Base-by-base conservation (phyloP, 2,888 invertebrate genomes). In the Panopea generosa region DNA sequence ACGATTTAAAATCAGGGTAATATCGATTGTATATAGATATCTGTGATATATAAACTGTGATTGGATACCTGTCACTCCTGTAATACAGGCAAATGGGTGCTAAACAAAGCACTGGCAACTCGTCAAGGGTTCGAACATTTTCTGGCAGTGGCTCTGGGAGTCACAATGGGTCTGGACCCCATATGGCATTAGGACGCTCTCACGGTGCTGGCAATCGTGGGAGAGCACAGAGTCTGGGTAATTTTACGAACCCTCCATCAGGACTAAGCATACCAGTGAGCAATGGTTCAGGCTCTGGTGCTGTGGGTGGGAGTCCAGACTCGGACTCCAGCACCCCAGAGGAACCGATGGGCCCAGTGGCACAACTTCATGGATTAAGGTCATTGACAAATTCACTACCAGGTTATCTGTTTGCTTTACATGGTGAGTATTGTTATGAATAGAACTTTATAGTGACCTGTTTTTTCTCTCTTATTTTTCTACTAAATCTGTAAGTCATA, bases 271-370 rank as follows among this genome's bases (percentile, higher is more conserved):
- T 91, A 72, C 91, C 90, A 14, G 84, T 80, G 57, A 86, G 85
- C 49, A 88, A 89, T 60, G 88, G 86, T 65, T 72, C 82, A 26
- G 84, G 83, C 60, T 83, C 85, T 33, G 87, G 86, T 27, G 84
- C 86, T n/a, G 84, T 85, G 38, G 86, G 89, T 70, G 87, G 87
- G 27, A 88, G 85, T 66, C 90, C 90, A 16, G 90, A 90, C 68
- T 91, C 91, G 40, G 91, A 91, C 75, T 88, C 89, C 24, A 91
- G 91, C 68, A 91, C 90, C 65, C 91, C 92, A 3, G 92, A 90
- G n/a, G 91, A 91, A 49, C 83, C 82, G 38, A n/a, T n/a, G n/a
- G 84, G 83, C n/a, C 77, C 80, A 14, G 77, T 84, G 49, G 81
- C 80, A 45, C 79, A 77, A 57, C 56, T 47, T 20, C 76, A 66